Evolutionary conservation across 1,140 invertebrate species (phyloP), one percentile per base, ranked within the genome.

Genomic region (Plutomurus gul): DNA sequence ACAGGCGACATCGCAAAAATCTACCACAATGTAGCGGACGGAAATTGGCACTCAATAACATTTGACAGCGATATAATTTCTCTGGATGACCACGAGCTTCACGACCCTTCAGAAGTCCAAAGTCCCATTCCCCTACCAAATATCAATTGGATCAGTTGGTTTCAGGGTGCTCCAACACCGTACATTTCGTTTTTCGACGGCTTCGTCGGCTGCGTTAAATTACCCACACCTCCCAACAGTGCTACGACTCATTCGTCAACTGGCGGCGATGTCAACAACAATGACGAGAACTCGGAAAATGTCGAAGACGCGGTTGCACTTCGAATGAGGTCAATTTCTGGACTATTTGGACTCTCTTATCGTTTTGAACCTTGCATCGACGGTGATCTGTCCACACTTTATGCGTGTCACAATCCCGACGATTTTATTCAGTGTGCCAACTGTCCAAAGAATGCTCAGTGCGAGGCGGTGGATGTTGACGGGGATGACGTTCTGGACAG

Each of bases 141-240:
- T 25, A 13, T 16, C 36, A 75, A 37, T 74, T 46, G 27, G 5
- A 74, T 30, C 20, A 33, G 30, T 4, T 36, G 33, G 22, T 37
- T 22, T 40, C 40, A 60, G 22, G 22, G 22, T 30, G 71, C 74
- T 13, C 25, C 56, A 5, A 33, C 56, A 30, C 6, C 56, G 1
- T 16, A 16, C 10, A 20, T 71, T 16, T 22, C 70, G 7, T 84
- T 84, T 46, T 82, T 84, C 79, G 83, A 84, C 22, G 83, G 83
- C 3, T 84, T 84, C 39, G 81, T 84, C 6, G 83, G 83, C 4
- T 84, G 83, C 40, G 40, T 82, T 16, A 25, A 75, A 37, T 8
- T 84, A 13, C 43, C 36, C 10, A 7, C 27, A 20, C 73, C 16
- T 18, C n/a, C 20, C 0, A 43, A 49, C 20, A n/a, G n/a, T n/a